A percentile compares a stretch with the other conserved stretches of the same genome.
These are phyloP conservation scores for Polyploca ridens DNA, from an alignment of 2,888 invertebrate genomes.

Conservation along the genomic window DNA sequence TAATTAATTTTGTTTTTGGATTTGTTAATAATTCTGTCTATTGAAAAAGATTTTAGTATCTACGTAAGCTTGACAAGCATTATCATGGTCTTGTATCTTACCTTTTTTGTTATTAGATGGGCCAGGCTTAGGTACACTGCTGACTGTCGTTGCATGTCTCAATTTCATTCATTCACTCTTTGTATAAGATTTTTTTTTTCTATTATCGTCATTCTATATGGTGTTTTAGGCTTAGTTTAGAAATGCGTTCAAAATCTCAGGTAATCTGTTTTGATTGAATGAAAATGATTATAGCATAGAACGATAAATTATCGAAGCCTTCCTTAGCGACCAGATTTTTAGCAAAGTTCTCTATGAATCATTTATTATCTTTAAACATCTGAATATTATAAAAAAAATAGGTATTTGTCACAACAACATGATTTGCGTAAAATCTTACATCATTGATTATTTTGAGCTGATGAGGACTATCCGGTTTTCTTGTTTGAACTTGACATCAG, in stretches of 20 bases:
- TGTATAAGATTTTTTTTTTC: too few relatives aligned
- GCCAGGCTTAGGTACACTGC: too few relatives aligned
- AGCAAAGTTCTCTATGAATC: neutral
- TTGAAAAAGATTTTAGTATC: neutral
- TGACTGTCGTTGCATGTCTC: too few relatives aligned
- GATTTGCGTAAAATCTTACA: neutral
- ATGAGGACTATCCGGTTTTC: constrained; percentile 4
- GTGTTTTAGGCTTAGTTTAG: too few relatives aligned
- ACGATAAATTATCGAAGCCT: neutral
- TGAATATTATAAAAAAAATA: neutral
- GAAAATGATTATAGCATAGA: too few relatives aligned
- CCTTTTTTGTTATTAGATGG: too few relatives aligned
- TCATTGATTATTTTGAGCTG: constrained; percentile 3
- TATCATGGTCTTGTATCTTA: too few relatives aligned
- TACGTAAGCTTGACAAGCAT: too few relatives aligned
- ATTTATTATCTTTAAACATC: neutral
- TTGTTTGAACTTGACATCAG: constrained; percentile 7
- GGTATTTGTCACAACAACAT: neutral
- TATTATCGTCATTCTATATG: too few relatives aligned
- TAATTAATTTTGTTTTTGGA: neutral
- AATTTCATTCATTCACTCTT: too few relatives aligned
- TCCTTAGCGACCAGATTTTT: neutral
- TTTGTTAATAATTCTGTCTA: neutral
- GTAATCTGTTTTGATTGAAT: too few relatives aligned
- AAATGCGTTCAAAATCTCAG: too few relatives aligned